Conservation (phyloP, 2,113 vertebrate species). For the Macrotis lagotis region DNA sequence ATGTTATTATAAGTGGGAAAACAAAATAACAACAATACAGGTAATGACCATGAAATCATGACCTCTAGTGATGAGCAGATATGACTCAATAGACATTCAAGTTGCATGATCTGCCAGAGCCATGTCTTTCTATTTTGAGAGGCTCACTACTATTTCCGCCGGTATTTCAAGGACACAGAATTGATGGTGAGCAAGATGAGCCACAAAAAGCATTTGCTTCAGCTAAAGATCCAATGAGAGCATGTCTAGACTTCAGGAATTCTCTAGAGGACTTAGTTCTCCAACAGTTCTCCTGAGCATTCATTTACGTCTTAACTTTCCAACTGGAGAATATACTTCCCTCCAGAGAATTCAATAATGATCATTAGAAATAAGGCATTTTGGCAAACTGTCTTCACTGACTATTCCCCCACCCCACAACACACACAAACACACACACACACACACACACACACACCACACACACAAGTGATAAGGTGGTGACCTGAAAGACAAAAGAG, state of each 20-base stretch:
- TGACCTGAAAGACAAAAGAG: constrained; percentile 3
- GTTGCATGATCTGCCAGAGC: neutral
- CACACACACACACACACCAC: too few relatives aligned
- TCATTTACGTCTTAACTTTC: neutral
- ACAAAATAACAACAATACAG: neutral
- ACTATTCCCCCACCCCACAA: too few relatives aligned
- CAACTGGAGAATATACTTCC: neutral
- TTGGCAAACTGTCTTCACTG: neutral
- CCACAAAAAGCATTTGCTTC: constrained; percentile 11
- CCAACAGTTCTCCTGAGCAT: neutral
- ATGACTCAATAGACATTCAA: neutral
- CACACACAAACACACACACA: too few relatives aligned
- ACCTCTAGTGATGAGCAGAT: neutral
- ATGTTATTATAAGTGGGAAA: neutral
- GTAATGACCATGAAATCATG: neutral
- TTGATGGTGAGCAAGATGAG: neutral
- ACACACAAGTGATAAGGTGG: neutral
- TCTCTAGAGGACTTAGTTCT: neutral
- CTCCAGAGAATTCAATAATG: neutral
- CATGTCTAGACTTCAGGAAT: neutral
- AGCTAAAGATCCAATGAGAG: neutral
- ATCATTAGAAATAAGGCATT: neutral
- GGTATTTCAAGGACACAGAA: constrained; percentile 5
- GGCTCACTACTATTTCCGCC: neutral
- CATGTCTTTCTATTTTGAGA: constrained; percentile 13